A percentile compares a stretch with the other conserved stretches of the same genome.
These are phyloP conservation scores for Natrix natrix DNA, from an alignment of 2,797 vertebrate species.

Conservation along the genomic window DNA sequence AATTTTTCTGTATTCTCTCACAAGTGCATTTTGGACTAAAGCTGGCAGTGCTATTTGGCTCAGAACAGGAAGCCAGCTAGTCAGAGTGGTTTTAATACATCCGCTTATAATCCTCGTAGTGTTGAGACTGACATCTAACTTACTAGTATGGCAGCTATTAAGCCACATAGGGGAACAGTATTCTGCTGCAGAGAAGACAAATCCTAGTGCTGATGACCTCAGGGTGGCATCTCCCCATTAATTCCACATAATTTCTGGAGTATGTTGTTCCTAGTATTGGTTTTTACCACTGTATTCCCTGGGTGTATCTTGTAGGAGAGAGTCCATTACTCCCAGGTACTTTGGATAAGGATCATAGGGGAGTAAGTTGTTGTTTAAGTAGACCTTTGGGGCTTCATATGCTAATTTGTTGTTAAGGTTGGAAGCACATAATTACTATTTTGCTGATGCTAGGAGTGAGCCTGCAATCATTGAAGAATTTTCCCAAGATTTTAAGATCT, in stretches of 20 bases:
- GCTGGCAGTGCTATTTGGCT: neutral
- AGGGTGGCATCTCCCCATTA: neutral
- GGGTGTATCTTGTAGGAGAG: neutral
- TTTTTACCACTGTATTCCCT: neutral
- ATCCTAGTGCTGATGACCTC: neutral
- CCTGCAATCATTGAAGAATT: no score
- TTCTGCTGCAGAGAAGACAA: neutral
- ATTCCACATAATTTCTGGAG: neutral
- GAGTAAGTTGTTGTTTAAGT: neutral
- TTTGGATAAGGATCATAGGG: neutral
- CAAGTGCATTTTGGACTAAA: neutral
- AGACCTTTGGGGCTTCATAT: neutral
- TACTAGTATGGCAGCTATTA: neutral
- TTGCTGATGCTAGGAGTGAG: neutral
- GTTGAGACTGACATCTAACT: neutral
- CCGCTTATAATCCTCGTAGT: neutral
- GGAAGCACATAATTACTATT: neutral
- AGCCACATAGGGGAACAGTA: neutral
- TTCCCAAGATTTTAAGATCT: no score
- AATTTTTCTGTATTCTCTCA: neutral
- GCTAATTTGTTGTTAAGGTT: neutral
- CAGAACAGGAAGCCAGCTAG: neutral
- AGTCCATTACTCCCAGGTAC: neutral
- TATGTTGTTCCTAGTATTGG: neutral
- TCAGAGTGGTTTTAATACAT: neutral